phyloP scores from a whole-genome alignment of 2,888 invertebrate species.

The Eupithecia tripunctaria region DNA sequence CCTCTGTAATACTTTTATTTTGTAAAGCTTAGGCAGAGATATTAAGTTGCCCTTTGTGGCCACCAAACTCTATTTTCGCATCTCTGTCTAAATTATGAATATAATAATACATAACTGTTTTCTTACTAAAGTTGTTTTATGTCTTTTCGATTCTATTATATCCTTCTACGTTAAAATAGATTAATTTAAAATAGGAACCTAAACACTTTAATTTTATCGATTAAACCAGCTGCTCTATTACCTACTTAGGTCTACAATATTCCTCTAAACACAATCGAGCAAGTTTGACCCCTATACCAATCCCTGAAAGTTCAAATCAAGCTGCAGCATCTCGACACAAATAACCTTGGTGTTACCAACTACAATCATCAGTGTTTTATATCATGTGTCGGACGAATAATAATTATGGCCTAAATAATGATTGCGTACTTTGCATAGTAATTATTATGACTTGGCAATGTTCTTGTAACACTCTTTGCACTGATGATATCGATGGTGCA shows the following conservation, averaged over 20 bases:
- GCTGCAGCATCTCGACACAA: slow-evolving; percentile 16
- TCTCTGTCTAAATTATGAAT: no score
- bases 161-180: no score
- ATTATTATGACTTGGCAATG: slow-evolving; percentile 24
- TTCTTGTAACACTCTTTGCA: slow-evolving; percentile 20
- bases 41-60: no score
- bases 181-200: background rate
- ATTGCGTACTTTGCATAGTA: slow-evolving; percentile 30
- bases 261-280: slow-evolving; percentile 17
- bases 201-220: background rate
- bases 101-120: no score
- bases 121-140: no score
- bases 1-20: no score
- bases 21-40: no score
- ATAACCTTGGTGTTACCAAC: slow-evolving; percentile 31
- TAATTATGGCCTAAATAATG: slow-evolving; percentile 35
- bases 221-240: slow-evolving; percentile 14
- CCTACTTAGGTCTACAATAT: slow-evolving; percentile 4
- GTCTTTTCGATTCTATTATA: no score
- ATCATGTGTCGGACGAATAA: slow-evolving; percentile 35
- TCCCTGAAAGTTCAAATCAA: background rate
- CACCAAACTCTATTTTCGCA: no score
- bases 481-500: slow-evolving; percentile 26
- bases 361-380: slow-evolving; percentile 32
- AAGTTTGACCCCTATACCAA: slow-evolving; percentile 3